Evolutionary conservation across 2,797 vertebrate genomes (phyloP).

Genomic region (Microctenopoma stevenorrisi): DNA sequence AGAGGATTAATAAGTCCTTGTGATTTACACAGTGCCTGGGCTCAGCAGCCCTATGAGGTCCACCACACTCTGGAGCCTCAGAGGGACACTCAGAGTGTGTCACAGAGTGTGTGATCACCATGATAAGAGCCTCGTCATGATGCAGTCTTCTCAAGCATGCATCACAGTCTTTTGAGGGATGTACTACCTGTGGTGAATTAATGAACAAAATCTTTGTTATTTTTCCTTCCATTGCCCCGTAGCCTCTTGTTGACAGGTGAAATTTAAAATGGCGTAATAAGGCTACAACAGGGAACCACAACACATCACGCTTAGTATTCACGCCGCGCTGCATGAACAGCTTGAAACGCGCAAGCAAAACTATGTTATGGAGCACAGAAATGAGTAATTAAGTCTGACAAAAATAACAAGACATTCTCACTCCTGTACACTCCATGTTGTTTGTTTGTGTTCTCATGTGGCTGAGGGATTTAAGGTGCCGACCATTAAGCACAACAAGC

Average conservation of each 20-base stretch:
- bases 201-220: conserved; percentile 55
- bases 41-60: conserved; percentile 37
- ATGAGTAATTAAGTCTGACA: conserved; percentile 29
- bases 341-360: conserved; percentile 23
- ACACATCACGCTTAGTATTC: conserved; percentile 41
- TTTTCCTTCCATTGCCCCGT: conserved; percentile 29
- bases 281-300: conserved; percentile 29
- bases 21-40: conserved; percentile 63
- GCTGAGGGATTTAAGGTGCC: neutral
- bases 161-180: neutral
- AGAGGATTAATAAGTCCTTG: conserved; percentile 56
- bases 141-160: conserved; percentile 21
- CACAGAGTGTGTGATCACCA: conserved; percentile 53
- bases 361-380: conserved; percentile 6
- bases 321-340: conserved; percentile 26
- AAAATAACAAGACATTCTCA: conserved; percentile 15
- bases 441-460: neutral
- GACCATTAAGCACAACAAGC: neutral
- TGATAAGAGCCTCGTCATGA: conserved; percentile 42
- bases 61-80: conserved; percentile 38
- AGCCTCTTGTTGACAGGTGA: conserved; percentile 57
- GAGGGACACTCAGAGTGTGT: conserved; percentile 41
- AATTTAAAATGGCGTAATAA: conserved; percentile 57
- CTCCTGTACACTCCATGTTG: neutral
- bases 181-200: conserved; percentile 40